These are phyloP conservation scores for Eubucco bourcierii DNA, from an alignment of 2,113 vertebrate genomes.

Conservation along the genomic window DNA sequence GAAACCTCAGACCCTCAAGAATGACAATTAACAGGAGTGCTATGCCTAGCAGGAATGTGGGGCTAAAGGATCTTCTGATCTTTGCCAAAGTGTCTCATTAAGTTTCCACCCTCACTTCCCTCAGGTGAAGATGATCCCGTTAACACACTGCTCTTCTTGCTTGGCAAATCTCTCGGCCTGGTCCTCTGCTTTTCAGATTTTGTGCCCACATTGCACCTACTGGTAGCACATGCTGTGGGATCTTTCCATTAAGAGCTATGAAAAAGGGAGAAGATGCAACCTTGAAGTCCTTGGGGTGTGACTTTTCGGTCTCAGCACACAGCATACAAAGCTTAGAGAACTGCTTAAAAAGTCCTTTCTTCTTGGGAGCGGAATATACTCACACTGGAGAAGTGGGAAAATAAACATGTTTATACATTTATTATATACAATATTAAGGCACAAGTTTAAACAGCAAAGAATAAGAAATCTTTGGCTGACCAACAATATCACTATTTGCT, in stretches of 20 bases:
- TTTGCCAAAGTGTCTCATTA: neutral
- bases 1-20: neutral
- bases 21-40: neutral
- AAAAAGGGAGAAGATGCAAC: neutral
- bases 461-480: slow-evolving; percentile 79
- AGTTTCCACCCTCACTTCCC: neutral
- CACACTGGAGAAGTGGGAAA: slow-evolving; percentile 35
- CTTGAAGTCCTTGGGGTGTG: neutral
- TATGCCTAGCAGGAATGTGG: neutral
- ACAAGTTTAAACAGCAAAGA: slow-evolving; percentile 80
- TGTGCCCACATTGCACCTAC: neutral
- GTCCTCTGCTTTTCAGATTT: neutral
- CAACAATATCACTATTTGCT: slow-evolving; percentile 60
- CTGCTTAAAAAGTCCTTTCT: neutral
- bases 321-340: neutral
- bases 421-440: slow-evolving; percentile 85
- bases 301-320: neutral
- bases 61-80: neutral
- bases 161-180: neutral
- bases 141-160: neutral
- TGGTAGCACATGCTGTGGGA: neutral
- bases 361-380: neutral
- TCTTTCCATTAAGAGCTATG: neutral
- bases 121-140: neutral
- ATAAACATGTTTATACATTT: slow-evolving; percentile 73